Evolutionary conservation across 2,888 invertebrate genomes (phyloP), one percentile per base, ranked within the genome.

Genomic region (Conus canariensis): DNA sequence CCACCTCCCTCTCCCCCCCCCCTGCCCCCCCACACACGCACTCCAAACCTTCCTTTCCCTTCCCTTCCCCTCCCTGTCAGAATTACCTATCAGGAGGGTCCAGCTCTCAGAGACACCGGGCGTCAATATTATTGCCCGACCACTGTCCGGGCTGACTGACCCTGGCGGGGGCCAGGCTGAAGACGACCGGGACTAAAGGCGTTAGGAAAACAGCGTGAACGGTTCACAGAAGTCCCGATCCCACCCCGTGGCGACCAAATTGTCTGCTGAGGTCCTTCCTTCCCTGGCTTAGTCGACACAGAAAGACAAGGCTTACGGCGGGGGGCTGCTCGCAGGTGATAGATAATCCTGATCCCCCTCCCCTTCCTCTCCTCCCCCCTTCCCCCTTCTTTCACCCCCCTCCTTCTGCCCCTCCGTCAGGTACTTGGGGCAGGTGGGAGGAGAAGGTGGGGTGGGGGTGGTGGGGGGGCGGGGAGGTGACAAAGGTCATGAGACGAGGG

Each of bases 71-170:
- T 56, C 83, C 83, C 58, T 45, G 25, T 19, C 58, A 58, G 22
- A 16, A 22, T n/a, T 22, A 12, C 22, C 67, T 67, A 67, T 22
- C 82, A 30, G 80, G 56, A 22, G 56, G 83, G 83, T 22, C 83
- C 59, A 85, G 85, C 60, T 60, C 85, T 85, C 85, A 85, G 64
- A 85, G 85, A 85, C 85, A 85, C 60, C 60, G 85, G 85, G 60
- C 59, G 85, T 85, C 85, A 85, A 85, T 85, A 85, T 85, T 85
- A 56, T 85, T 85, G 19, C 60, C n/a, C n/a, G 4, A n/a, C 22
- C 9, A 85, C 85, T 85, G 60, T 85, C 85, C 60, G 64, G 64
- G 64, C 64, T 64, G 64, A 16, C 64, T 16, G 16, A 16, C 64
- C 64, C 64, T 14, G 64, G 64, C 80, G 45, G 45, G 77, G 16